These are phyloP conservation scores for Gobionotothen gibberifrons DNA, from an alignment of 2,797 vertebrate species.

Conservation along the genomic window DNA sequence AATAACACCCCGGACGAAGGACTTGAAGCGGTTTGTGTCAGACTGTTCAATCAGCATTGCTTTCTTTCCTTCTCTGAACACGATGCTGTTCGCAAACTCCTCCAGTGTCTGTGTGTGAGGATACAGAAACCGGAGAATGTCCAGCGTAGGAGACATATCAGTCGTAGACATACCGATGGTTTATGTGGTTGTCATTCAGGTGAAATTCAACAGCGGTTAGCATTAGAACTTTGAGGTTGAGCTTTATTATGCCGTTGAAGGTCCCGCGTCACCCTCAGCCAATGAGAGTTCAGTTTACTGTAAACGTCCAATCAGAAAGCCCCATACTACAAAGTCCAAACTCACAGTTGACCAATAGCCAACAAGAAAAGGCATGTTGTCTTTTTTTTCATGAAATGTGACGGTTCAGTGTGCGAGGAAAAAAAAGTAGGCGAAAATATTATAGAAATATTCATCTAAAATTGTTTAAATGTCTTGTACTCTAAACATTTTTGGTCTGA, in stretches of 20 bases:
- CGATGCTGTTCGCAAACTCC: slow-evolving; percentile 67
- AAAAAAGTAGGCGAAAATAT: background rate
- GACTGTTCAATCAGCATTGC: slow-evolving; percentile 55
- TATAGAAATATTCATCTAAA: background rate
- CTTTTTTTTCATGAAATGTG: background rate
- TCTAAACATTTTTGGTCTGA: too few species aligned
- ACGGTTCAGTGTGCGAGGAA: background rate
- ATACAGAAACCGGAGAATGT: slow-evolving; percentile 73
- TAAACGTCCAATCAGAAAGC: slow-evolving; percentile 42
- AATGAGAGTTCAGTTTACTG: slow-evolving; percentile 32
- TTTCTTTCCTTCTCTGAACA: slow-evolving; percentile 73
- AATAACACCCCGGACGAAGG: slow-evolving; percentile 64
- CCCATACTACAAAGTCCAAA: background rate
- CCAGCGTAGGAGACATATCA: slow-evolving; percentile 51
- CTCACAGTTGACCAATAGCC: slow-evolving; percentile 38
- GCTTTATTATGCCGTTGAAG: background rate
- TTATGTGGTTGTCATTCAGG: background rate
- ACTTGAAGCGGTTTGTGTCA: slow-evolving; percentile 70
- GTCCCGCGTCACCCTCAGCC: slow-evolving; percentile 33
- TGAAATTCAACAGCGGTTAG: accelerated
- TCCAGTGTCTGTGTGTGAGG: slow-evolving; percentile 67
- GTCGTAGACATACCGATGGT: slow-evolving; percentile 49
- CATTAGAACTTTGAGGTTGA: accelerated
- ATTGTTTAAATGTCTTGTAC: too few species aligned
- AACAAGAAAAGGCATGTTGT: slow-evolving; percentile 36